Base-by-base conservation (phyloP, 1,140 invertebrate species). In the Plectus sambesii region DNA sequence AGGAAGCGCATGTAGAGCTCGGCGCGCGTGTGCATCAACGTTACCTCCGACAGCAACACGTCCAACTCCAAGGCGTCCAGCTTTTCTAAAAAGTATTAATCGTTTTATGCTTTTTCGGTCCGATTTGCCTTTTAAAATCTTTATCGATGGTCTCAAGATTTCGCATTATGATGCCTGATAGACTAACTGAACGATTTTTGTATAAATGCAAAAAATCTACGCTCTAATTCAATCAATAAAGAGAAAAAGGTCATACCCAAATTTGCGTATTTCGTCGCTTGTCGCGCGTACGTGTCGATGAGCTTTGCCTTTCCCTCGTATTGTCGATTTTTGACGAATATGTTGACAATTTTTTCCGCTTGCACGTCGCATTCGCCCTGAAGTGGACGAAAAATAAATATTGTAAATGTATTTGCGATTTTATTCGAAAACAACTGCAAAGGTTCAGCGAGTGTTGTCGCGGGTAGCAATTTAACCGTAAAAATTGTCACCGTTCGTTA, bases 1-100 rank as follows among this genome's bases (percentile, higher is more conserved):
- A 96, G 75, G 75, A 97, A 98, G 53, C 81, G 75, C 50, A 88
- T 80, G 69, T 96, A 98, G 0, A 96, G 73, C 69, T 92, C 85
- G 26, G 84, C 79, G 52, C 88, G 76, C 1, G 85, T 81, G 73
- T 90, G 88, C 69, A 94, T 82, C 17, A 94, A 74, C 0, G 87
- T 87, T 39, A 96, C 78, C 74, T 98, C 92, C 15, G 80, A 81
- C 36, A 97, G 78, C 3, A 92, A 72, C 0, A 83, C 77, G 74
- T 97, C 93, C 6, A 92, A 74, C 53, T 85, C 81, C 63, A 87
- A 83, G 0, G 88, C 83, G 71, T 92, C 84, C 42, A 74, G 43
- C 58, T 72, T 71, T 26, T 50, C 51, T 41, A 24, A 24, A 62
- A 20, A n/a, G 6, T 8, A 36, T n/a, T n/a, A n/a, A n/a, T n/a